phyloP scores from a whole-genome alignment of 2,113 vertebrate genomes.

The Nerophis ophidion region DNA sequence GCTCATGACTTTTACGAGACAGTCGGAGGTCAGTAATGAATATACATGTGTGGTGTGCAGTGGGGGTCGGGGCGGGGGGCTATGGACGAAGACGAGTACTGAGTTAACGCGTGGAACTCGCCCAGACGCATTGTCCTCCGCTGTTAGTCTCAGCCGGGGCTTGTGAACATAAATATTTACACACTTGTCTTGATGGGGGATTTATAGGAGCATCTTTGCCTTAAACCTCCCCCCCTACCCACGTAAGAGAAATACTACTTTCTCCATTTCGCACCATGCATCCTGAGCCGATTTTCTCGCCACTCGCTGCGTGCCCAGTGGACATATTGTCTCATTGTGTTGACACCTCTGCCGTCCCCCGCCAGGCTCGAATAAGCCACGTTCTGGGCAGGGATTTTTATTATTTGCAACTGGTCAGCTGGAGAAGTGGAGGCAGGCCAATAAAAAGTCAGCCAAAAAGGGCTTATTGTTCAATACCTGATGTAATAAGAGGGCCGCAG shows the following conservation, averaged over 20 bases:
- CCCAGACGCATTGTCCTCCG: conserved; percentile 59
- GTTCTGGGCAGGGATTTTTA: conserved; percentile 45
- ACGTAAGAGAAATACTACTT: conserved; percentile 17
- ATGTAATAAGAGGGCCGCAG: conserved; percentile 43
- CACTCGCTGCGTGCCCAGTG: conserved; percentile 39
- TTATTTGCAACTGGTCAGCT: conserved; percentile 47
- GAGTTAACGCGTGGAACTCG: conserved; percentile 55
- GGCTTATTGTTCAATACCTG: conserved; percentile 49
- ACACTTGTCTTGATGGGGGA: conserved; percentile 56
- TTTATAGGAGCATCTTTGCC: conserved; percentile 56
- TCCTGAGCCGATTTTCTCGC: conserved; percentile 27
- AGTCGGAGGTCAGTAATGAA: conserved; percentile 66
- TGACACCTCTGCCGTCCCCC: conserved; percentile 50
- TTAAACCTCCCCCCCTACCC: conserved; percentile 9
- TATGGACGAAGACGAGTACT: conserved; percentile 53
- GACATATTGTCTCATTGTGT: conserved; percentile 64
- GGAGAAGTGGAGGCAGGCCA: conserved; percentile 37
- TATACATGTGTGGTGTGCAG: conserved; percentile 64
- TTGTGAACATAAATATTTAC: conserved; percentile 71
- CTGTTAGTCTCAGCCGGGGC: conserved; percentile 58
- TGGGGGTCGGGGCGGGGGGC: conserved; percentile 32
- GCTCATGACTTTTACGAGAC: conserved; percentile 36
- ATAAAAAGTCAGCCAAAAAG: conserved; percentile 48
- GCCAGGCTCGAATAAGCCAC: conserved; percentile 57
- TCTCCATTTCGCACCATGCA: conserved; percentile 4